A percentile compares a stretch with the other conserved stretches of the same genome.
These are phyloP conservation scores for Ranitomeya variabilis DNA, from an alignment of 2,113 vertebrate species.

Conservation along the genomic window DNA sequence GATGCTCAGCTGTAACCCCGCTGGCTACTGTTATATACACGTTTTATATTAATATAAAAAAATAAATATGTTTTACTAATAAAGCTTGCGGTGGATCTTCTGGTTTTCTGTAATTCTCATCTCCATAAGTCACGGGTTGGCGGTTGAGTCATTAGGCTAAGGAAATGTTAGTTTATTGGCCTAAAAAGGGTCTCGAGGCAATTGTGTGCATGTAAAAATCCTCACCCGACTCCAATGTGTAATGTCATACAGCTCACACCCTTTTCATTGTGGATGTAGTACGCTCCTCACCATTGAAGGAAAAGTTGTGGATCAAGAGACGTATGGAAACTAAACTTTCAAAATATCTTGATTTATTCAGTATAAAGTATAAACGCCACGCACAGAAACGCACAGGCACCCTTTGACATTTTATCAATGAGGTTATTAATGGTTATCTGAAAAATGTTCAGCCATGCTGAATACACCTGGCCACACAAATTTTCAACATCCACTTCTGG, in stretches of 20 bases:
- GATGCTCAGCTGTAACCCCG: background rate
- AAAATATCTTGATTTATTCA: too few species aligned
- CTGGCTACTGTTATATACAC: conserved; percentile 38
- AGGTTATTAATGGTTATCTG: too few species aligned
- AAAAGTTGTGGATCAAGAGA: too few species aligned
- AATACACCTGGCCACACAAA: too few species aligned
- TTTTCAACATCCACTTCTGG: too few species aligned
- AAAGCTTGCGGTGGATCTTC: background rate
- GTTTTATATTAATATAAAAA: conserved; percentile 53
- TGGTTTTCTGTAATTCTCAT: background rate
- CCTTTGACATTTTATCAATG: too few species aligned
- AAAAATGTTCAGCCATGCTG: too few species aligned
- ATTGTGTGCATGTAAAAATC: background rate
- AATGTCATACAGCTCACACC: background rate
- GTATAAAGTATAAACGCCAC: too few species aligned
- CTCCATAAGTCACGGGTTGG: background rate
- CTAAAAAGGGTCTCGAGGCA: background rate
- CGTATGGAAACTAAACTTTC: too few species aligned
- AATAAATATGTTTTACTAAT: conserved; percentile 58
- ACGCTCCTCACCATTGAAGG: too few species aligned
- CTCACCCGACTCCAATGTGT: background rate
- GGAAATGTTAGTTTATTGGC: background rate
- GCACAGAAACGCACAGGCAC: too few species aligned
- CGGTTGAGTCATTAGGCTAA: background rate
- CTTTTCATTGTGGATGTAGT: background rate